A percentile compares a stretch with the other conserved stretches of the same genome.
phyloP scores from a whole-genome alignment of 1,140 invertebrate species.

The Calliphora vicina region DNA sequence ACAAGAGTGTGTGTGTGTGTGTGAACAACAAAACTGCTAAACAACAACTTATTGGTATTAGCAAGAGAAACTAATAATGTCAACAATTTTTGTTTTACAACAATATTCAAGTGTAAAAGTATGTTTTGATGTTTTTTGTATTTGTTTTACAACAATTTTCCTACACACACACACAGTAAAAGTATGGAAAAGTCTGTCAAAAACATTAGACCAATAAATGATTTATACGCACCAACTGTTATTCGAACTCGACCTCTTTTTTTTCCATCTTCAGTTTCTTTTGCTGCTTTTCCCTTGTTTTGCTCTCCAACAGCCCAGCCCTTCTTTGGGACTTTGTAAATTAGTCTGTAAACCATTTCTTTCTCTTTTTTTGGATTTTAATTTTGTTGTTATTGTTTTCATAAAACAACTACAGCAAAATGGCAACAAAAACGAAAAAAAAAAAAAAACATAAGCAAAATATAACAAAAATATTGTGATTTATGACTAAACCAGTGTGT shows the following conservation, averaged over 20 bases:
- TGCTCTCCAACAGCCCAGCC: background rate
- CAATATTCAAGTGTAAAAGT: background rate
- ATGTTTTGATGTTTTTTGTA: background rate
- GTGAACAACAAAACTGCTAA: too few species aligned
- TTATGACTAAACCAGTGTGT: background rate
- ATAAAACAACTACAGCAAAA: background rate
- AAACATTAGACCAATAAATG: constrained; percentile 28
- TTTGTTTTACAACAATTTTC: background rate
- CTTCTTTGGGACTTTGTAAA: background rate
- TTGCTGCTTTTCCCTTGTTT: background rate
- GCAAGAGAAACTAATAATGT: constrained; percentile 9
- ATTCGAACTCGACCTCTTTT: background rate
- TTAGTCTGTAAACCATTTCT: background rate
- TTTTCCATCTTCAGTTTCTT: background rate
- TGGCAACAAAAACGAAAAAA: background rate
- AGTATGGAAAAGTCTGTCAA: constrained; percentile 18
- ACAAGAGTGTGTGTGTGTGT: background rate
- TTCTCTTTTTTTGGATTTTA: too few species aligned
- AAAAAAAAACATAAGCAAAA: background rate
- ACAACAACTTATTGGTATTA: too few species aligned
- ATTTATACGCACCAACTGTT: constrained; percentile 22
- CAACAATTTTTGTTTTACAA: constrained; percentile 3
- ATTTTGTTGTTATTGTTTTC: background rate
- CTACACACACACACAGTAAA: background rate
- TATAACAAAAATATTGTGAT: background rate